Conservation (phyloP, 1,140 invertebrate species). For the Polypedilum vanderplanki region DNA sequence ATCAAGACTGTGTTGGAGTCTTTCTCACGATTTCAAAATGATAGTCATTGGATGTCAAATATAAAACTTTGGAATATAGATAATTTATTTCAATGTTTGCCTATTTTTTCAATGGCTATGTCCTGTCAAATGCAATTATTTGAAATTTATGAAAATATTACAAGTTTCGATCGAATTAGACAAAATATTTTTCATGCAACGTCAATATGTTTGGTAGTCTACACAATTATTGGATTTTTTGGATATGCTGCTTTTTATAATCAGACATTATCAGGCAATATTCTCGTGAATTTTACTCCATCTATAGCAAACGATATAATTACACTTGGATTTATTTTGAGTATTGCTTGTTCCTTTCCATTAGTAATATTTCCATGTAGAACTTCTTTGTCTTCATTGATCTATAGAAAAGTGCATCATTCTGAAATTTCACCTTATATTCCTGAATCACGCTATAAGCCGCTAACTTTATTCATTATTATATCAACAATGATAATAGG, state of each 20-base stretch:
- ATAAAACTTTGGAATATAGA: conserved; percentile 78
- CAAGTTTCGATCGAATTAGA: conserved; percentile 71
- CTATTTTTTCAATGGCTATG: conserved; percentile 91
- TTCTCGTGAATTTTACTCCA: conserved; percentile 76
- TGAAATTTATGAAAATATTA: conserved; percentile 86
- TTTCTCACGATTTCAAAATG: conserved; percentile 31
- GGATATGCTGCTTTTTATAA: conserved; percentile 89
- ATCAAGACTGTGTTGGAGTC: conserved; percentile 59
- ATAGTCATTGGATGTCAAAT: conserved; percentile 64
- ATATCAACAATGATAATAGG: conserved; percentile 65
- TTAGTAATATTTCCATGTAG: conserved; percentile 94
- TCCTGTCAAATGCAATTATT: conserved; percentile 97
- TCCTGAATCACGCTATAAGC: conserved; percentile 69
- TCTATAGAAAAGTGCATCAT: conserved; percentile 72
- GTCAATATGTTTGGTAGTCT: conserved; percentile 83
- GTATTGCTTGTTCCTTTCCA: conserved; percentile 91
- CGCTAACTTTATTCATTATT: conserved; percentile 71
- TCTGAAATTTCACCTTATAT: conserved; percentile 49
- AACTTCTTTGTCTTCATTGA: conserved; percentile 83
- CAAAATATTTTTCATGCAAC: conserved; percentile 79
- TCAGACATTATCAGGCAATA: conserved; percentile 76
- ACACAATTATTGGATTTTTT: conserved; percentile 83
- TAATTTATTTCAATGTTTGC: conserved; percentile 81
- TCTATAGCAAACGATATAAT: conserved; percentile 77
- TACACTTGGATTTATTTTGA: conserved; percentile 90